Percentiles rank a stretch among this genome's conserved stretches.
Conservation (phyloP, 2,888 invertebrate genomes). For the Macrosiphum euphorbiae region DNA sequence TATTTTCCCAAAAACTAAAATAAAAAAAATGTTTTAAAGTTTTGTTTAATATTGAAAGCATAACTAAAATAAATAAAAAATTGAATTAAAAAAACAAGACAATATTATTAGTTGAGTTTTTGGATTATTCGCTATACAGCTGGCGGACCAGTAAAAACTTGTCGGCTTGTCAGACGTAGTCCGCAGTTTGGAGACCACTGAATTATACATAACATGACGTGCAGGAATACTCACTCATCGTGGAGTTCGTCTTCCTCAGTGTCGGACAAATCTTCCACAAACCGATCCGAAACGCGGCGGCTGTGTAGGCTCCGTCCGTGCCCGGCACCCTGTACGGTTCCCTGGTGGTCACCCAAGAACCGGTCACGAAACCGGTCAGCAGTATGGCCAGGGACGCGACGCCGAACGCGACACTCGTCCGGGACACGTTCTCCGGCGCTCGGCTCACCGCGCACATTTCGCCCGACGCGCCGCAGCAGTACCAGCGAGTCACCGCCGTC, state of each 20-base stretch:
- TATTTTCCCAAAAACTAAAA: too few species aligned
- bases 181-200: background rate
- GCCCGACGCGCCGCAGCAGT: background rate
- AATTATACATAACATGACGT: background rate
- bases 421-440: conserved; percentile 68
- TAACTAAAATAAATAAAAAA: too few species aligned
- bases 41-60: too few species aligned
- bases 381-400: conserved; percentile 71
- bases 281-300: conserved; percentile 72
- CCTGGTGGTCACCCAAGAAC: conserved; percentile 72
- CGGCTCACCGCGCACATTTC: conserved; percentile 54
- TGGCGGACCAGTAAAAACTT: background rate
- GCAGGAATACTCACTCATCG: conserved; percentile 34
- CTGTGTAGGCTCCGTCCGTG: conserved; percentile 70
- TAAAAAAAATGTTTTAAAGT: too few species aligned
- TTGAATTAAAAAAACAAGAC: background rate
- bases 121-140: background rate
- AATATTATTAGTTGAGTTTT: background rate
- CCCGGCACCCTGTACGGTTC: conserved; percentile 72
- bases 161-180: background rate
- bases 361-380: conserved; percentile 71
- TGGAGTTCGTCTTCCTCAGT: conserved; percentile 68
- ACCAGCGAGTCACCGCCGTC: background rate
- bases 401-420: conserved; percentile 71
- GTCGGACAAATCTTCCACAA: conserved; percentile 72